Evolutionary conservation across 2,113 vertebrate species (phyloP).

Genomic region (Sturnira hondurensis): DNA sequence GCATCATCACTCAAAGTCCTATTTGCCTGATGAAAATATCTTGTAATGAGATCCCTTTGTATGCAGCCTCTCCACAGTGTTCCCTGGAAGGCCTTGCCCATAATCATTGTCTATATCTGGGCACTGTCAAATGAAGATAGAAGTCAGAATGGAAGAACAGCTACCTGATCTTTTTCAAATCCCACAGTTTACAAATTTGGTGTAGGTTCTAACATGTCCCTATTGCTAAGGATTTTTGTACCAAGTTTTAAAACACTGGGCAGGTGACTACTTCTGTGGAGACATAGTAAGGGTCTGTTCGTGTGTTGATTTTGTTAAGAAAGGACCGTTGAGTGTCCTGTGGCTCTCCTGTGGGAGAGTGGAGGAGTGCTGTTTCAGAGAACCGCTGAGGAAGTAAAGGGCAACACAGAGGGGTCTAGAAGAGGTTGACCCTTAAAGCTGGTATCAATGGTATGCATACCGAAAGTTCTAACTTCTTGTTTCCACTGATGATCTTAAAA

Average conservation of each 20-base stretch:
- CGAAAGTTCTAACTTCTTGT: background rate
- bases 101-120: conserved; percentile 23
- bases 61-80: background rate
- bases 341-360: background rate
- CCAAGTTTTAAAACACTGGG: background rate
- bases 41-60: conserved; percentile 6
- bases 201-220: background rate
- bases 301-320: background rate
- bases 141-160: background rate
- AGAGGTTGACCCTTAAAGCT: background rate
- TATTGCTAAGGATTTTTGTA: background rate
- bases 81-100: conserved; percentile 42
- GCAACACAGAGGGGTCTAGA: background rate
- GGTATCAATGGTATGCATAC: background rate
- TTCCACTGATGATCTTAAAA: background rate
- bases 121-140: background rate
- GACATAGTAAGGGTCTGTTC: background rate
- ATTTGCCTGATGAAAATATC: conserved; percentile 61
- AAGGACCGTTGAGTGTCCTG: background rate
- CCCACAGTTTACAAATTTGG: conserved; percentile 8
- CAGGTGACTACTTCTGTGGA: background rate
- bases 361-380: background rate
- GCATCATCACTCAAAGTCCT: conserved; percentile 44
- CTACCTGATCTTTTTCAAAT: background rate
- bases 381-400: background rate